Percentiles rank a stretch among this genome's conserved stretches.
Conservation (phyloP, 2,888 invertebrate species). For the Pseudanteris insignis region DNA sequence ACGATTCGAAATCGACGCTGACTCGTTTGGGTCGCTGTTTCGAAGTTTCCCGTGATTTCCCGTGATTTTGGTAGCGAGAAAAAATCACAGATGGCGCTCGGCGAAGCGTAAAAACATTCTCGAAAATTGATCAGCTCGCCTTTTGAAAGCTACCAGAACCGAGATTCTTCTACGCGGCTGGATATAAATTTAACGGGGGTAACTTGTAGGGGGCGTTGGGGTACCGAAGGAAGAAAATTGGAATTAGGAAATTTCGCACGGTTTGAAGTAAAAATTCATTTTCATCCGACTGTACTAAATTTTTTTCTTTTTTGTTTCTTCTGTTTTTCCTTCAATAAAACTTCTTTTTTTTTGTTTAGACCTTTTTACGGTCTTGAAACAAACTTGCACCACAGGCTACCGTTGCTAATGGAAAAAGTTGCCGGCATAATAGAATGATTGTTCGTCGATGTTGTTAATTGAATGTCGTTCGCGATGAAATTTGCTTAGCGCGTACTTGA, state of each 20-base stretch:
- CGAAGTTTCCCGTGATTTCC: no score
- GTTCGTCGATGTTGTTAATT: conserved; percentile 38
- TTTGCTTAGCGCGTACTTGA: conserved; percentile 30
- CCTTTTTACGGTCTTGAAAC: neutral
- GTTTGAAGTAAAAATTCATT: conserved; percentile 2
- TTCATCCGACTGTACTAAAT: conserved; percentile 9
- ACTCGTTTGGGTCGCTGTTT: no score
- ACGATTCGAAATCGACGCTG: no score
- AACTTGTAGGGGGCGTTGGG: no score
- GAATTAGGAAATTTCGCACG: conserved; percentile 5
- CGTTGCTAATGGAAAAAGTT: conserved; percentile 29
- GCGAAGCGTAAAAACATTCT: neutral
- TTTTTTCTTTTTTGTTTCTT: conserved; percentile 8
- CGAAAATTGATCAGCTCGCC: no score
- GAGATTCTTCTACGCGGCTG: no score
- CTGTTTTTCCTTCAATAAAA: neutral
- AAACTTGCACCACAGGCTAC: no score
- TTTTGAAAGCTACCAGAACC: no score
- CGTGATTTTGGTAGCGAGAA: no score
- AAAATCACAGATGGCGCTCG: neutral
- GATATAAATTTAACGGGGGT: no score
- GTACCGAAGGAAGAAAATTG: no score
- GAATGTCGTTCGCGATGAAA: conserved; percentile 32
- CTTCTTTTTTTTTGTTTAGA: neutral
- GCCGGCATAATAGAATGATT: conserved; percentile 25